Evolutionary conservation across 1,140 invertebrate genomes (phyloP).

Genomic region (Battus philenor): DNA sequence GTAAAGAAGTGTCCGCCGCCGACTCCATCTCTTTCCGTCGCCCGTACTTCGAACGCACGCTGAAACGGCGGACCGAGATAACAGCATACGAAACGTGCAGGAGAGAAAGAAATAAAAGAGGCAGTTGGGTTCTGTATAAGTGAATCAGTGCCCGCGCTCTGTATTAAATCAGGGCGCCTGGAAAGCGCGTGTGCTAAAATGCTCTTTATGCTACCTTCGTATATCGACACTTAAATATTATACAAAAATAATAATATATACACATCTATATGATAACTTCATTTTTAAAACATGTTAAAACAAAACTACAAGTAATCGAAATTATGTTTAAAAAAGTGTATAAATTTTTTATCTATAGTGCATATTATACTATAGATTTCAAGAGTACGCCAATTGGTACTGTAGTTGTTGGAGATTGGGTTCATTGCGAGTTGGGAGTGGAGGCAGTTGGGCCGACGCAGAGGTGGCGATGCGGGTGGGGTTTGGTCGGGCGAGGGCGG

Average conservation of each 20-base stretch:
- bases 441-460: conserved; percentile 1
- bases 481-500: conserved; percentile 73
- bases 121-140: conserved; percentile 68
- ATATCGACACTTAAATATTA: no score
- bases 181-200: conserved; percentile 67
- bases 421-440: conserved; percentile 4
- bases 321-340: neutral
- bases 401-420: conserved; percentile 3
- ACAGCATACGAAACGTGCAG: conserved; percentile 21
- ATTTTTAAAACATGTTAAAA: no score
- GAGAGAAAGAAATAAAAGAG: conserved; percentile 46
- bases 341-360: neutral
- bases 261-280: no score
- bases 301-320: no score
- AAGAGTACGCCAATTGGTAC: neutral
- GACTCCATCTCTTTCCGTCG: conserved; percentile 49
- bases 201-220: conserved; percentile 46
- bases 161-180: conserved; percentile 72
- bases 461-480: conserved; percentile 43
- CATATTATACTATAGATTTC: neutral
- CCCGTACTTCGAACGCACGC: conserved; percentile 14
- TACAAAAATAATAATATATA: no score
- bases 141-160: conserved; percentile 74
- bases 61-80: conserved; percentile 24
- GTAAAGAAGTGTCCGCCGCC: conserved; percentile 58